Base-by-base conservation (phyloP, 1,140 invertebrate genomes). In the Marisa cornuarietis region DNA sequence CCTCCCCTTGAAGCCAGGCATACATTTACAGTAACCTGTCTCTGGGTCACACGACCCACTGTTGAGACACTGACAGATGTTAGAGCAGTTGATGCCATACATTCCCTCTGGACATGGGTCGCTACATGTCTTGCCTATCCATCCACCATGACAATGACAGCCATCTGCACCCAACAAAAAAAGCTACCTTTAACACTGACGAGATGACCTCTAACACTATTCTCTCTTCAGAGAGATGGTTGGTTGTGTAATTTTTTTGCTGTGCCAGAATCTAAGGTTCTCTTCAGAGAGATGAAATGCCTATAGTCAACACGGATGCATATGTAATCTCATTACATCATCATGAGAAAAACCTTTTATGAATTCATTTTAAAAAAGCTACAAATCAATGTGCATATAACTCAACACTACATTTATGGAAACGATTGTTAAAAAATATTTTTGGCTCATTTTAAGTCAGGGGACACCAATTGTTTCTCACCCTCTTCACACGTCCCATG, bases 71-170 rank as follows among this genome's bases (percentile, higher is more conserved):
- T 87, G 88, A 85, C 97, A 98, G 63, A 91, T 91, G 71, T 92
- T 88, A 24, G 91, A 89, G 87, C 97, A 98, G 83, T 95, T 94
- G 24, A 93, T 83, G 20, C 97, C 97, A 90, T 93, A 98, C 61
- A 91, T 94, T 11, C 95, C 95, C 22, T 93, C 88, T 0, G 94
- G 93, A 89, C 97, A 99, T 72, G 71, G 58, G 69, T 76, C 51
- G 71, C 75, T 81, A 72, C 86, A 87, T 51, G 79, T 81, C 16
- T 80, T 62, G 49, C 87, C 87, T 77, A 81, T 71, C 83, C 83
- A 88, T n/a, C 88, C 87, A 69, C 78, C 81, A 62, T 83, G 31
- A 81, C 89, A 90, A n/a, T 68, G 42, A 84, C 88, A 90, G 22
- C 88, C 87, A 83, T 84, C 87, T 88, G 78, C 63, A 22, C 7